Conservation (phyloP, 2,888 invertebrate species). For the Nephrocerus scutellatus region DNA sequence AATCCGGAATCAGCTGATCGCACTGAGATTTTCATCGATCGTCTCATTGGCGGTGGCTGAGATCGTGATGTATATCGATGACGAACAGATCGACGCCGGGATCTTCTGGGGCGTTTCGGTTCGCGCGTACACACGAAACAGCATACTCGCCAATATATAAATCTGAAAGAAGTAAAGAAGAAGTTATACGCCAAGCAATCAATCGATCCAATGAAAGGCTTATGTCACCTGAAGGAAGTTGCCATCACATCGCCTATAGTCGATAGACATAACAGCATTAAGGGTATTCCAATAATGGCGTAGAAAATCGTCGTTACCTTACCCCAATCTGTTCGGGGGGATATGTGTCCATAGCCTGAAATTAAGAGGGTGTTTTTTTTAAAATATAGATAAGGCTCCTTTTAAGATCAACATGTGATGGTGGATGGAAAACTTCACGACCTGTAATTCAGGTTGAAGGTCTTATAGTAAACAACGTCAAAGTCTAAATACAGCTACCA, state of each 20-base stretch:
- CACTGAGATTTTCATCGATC: conserved; percentile 56
- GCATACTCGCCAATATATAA: conserved; percentile 88
- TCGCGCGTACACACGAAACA: conserved; percentile 83
- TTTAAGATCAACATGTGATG: too few relatives aligned
- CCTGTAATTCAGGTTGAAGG: too few relatives aligned
- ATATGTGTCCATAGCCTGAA: conserved; percentile 89
- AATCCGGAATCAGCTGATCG: conserved; percentile 59
- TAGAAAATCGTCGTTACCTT: conserved; percentile 94
- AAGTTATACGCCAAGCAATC: neutral
- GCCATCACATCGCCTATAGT: conserved; percentile 94
- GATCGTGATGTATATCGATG: conserved; percentile 43
- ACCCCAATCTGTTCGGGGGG: conserved; percentile 87
- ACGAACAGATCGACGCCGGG: conserved; percentile 31
- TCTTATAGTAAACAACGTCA: too few relatives aligned
- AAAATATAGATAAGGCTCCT: too few relatives aligned
- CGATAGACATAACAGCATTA: conserved; percentile 90
- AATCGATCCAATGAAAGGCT: neutral
- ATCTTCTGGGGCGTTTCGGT: conserved; percentile 51
- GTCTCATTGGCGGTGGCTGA: conserved; percentile 49
- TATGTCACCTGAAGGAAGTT: conserved; percentile 67
- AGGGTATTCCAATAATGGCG: conserved; percentile 88
- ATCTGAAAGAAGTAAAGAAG: conserved; percentile 49
- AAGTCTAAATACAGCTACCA: too few relatives aligned
- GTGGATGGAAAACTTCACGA: too few relatives aligned
- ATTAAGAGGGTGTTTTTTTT: conserved; percentile 13